Conservation (phyloP, 2,888 invertebrate genomes). For the Drosophila infuscata region DNA sequence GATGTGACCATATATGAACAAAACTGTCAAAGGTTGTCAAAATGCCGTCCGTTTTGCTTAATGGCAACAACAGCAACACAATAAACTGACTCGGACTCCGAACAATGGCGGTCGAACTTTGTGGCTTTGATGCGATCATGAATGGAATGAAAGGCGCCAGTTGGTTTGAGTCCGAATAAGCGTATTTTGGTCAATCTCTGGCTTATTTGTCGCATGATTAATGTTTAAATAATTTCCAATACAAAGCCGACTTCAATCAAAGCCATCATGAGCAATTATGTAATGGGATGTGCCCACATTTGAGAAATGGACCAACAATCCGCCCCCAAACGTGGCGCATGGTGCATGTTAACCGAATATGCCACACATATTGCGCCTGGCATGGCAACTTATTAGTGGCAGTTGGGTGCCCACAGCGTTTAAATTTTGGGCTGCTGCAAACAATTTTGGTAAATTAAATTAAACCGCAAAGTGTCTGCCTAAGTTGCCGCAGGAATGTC, state of each 20-base stretch:
- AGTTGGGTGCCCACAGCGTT: slow-evolving; percentile 17
- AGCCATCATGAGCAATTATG: slow-evolving; percentile 66
- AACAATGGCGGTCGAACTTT: slow-evolving; percentile 47
- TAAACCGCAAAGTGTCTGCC: slow-evolving; percentile 78
- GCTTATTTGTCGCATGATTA: slow-evolving; percentile 73
- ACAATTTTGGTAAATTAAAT: slow-evolving; percentile 73
- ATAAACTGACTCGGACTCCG: slow-evolving; percentile 18
- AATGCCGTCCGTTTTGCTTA: slow-evolving; percentile 69
- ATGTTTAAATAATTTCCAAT: slow-evolving; percentile 73
- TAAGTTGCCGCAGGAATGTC: slow-evolving; percentile 67
- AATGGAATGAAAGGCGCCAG: slow-evolving; percentile 22
- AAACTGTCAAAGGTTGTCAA: slow-evolving; percentile 80
- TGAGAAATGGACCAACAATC: slow-evolving; percentile 15
- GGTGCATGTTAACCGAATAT: slow-evolving; percentile 42
- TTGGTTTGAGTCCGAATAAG: not conserved
- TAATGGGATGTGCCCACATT: slow-evolving; percentile 4
- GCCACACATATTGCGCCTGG: slow-evolving; percentile 40
- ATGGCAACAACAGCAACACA: slow-evolving; percentile 57
- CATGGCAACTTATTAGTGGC: slow-evolving; percentile 10
- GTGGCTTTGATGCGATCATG: slow-evolving; percentile 46
- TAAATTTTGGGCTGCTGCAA: slow-evolving; percentile 31
- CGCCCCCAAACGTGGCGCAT: not conserved
- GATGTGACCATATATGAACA: slow-evolving; percentile 66
- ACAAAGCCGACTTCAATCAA: slow-evolving; percentile 58
- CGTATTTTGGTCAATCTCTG: slow-evolving; percentile 37